Conservation (phyloP, 1,140 invertebrate genomes). For the Eubasilissa regina region DNA sequence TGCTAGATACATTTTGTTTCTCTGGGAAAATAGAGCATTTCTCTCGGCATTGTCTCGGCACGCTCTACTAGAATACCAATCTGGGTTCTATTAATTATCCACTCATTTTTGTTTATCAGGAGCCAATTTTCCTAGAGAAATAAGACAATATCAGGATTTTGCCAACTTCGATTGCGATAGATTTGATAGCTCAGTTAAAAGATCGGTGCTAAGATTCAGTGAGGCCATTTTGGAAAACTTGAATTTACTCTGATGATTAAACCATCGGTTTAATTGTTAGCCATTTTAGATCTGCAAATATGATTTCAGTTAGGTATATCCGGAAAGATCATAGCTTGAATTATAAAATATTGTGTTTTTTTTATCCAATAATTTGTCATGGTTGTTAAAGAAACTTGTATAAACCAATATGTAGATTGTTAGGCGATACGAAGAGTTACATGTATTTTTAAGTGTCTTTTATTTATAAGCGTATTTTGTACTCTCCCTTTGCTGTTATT, state of each 20-base stretch:
- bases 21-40: not conserved
- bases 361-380: no score
- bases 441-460: slow-evolving; percentile 8
- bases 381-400: no score
- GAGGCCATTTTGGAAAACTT: slow-evolving; percentile 23
- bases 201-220: not conserved
- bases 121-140: not conserved
- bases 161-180: slow-evolving; percentile 1
- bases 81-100: not conserved
- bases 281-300: no score
- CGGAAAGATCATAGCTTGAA: no score
- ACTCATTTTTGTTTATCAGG: not conserved
- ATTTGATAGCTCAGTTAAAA: not conserved
- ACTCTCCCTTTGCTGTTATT: no score
- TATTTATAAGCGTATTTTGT: slow-evolving; percentile 11
- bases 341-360: no score
- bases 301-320: no score
- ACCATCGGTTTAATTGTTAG: not conserved
- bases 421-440: no score
- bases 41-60: not conserved
- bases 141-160: slow-evolving; percentile 6
- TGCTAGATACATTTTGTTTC: slow-evolving; percentile 10
- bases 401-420: no score
- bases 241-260: slow-evolving; percentile 3
- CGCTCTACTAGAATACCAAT: no score